phyloP scores from a whole-genome alignment of 2,797 vertebrate genomes.

The Alectoris magna region DNA sequence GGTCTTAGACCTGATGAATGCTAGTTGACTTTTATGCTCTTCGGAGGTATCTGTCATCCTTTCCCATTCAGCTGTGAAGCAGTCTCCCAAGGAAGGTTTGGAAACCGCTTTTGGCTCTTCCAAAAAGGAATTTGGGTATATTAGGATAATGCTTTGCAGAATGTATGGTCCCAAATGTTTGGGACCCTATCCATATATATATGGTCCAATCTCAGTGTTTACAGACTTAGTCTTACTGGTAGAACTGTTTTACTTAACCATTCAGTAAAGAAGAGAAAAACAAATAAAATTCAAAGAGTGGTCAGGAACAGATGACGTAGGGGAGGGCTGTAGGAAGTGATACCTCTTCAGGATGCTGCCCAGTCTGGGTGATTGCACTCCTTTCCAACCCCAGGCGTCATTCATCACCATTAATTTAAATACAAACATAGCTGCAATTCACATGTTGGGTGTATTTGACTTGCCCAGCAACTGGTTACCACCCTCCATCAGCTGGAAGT shows the following conservation, averaged over 20 bases:
- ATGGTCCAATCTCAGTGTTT: not conserved
- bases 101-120: not conserved
- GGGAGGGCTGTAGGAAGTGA: not conserved
- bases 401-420: fast-evolving
- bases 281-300: not conserved
- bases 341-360: not conserved
- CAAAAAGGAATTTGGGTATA: not conserved
- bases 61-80: not conserved
- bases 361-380: not conserved
- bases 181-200: no score
- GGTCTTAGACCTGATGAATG: not conserved
- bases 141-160: not conserved
- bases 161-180: not conserved
- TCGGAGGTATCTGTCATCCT: not conserved
- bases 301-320: not conserved
- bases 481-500: not conserved
- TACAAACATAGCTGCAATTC: not conserved
- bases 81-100: not conserved
- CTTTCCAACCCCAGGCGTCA: not conserved
- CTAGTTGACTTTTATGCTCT: not conserved
- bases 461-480: not conserved
- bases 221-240: not conserved
- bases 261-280: not conserved
- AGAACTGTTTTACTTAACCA: not conserved
- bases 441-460: not conserved